Conservation (phyloP, 1,140 invertebrate genomes). For the Potamilus streckersoni region DNA sequence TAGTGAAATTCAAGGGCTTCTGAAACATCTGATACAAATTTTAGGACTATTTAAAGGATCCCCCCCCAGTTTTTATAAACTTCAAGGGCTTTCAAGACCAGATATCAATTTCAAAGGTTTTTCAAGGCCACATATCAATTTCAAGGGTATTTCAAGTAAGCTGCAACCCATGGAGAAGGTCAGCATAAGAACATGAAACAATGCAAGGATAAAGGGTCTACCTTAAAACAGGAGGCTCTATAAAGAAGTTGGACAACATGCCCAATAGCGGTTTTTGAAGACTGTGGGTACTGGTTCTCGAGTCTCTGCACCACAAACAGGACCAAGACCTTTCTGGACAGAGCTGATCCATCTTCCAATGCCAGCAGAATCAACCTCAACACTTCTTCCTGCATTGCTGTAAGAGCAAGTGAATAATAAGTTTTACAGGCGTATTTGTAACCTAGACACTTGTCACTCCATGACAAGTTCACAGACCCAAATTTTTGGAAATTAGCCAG, state of each 20-base stretch:
- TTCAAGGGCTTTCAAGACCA: too few relatives aligned
- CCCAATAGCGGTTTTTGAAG: slow-evolving; percentile 98
- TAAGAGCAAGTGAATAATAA: slow-evolving; percentile 19
- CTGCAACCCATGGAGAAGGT: too few relatives aligned
- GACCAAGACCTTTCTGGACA: slow-evolving; percentile 97
- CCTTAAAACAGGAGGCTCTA: slow-evolving; percentile 97
- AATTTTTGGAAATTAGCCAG: neutral
- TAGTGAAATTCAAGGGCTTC: too few relatives aligned
- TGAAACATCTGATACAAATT: too few relatives aligned
- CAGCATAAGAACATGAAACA: too few relatives aligned
- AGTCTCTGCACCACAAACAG: slow-evolving; percentile 98
- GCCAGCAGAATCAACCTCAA: slow-evolving; percentile 93
- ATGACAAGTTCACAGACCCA: neutral
- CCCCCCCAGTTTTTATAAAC: too few relatives aligned
- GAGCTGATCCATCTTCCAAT: slow-evolving; percentile 94
- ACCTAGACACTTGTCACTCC: too few relatives aligned
- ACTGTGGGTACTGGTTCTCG: slow-evolving; percentile 95
- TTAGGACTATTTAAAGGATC: too few relatives aligned
- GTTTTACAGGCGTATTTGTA: neutral
- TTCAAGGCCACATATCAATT: too few relatives aligned
- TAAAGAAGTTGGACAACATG: slow-evolving; percentile 99
- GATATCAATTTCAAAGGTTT: too few relatives aligned
- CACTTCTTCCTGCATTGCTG: slow-evolving; percentile 98
- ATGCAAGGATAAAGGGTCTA: slow-evolving; percentile 62
- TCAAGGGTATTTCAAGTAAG: too few relatives aligned